These are phyloP conservation scores for Phylloscopus trochiloides DNA, from an alignment of 2,113 vertebrate genomes.

Conservation along the genomic window DNA sequence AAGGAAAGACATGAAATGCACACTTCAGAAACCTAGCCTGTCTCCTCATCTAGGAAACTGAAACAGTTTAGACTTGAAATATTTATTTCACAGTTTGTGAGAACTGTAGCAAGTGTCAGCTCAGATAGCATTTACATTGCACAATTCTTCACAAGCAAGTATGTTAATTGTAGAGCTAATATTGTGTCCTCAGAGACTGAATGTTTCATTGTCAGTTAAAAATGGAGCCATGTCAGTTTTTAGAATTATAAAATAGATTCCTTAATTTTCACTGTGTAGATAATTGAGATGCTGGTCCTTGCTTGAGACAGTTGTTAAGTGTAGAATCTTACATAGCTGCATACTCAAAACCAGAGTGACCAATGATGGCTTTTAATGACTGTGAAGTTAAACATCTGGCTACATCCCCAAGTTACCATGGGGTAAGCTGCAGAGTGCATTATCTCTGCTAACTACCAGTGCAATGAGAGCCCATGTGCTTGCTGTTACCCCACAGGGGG, in stretches of 20 bases:
- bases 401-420: neutral
- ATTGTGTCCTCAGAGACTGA: neutral
- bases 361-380: neutral
- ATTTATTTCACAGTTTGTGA: neutral
- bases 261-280: neutral
- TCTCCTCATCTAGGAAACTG: neutral
- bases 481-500: rapidly evolving
- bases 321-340: neutral
- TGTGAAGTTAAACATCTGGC: neutral
- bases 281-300: neutral
- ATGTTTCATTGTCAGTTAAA: neutral
- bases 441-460: neutral
- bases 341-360: neutral
- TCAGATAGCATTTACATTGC: neutral
- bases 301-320: neutral
- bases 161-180: neutral
- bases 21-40: neutral
- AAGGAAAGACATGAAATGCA: neutral
- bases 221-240: neutral
- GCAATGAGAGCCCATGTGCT: neutral
- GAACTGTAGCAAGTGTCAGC: neutral
- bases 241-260: neutral
- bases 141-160: neutral
- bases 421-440: neutral
- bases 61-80: neutral